phyloP scores from a whole-genome alignment of 2,797 vertebrate species.

The Hydrophis major region DNA sequence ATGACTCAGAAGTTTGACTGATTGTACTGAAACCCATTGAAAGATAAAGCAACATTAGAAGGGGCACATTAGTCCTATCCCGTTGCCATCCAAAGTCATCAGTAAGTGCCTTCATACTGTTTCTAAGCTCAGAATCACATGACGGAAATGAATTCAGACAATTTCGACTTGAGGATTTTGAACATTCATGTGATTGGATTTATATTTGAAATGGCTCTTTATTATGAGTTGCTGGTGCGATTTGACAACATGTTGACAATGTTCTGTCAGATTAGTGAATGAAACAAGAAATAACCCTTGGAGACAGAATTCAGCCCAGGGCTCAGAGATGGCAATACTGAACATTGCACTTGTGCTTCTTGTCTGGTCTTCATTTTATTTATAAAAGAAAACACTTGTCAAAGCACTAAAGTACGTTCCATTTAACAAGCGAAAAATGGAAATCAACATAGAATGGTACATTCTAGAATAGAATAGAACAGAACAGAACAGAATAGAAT shows the following conservation, averaged over 20 bases:
- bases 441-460: conserved; percentile 34
- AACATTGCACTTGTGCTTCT: conserved; percentile 60
- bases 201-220: conserved; percentile 69
- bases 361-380: conserved; percentile 12
- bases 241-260: conserved; percentile 57
- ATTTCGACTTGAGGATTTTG: not conserved
- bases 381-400: conserved; percentile 58
- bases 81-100: not conserved
- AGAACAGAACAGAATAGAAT: too few relatives aligned
- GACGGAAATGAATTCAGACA: not conserved
- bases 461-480: too few relatives aligned
- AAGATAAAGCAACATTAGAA: not conserved
- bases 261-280: conserved; percentile 64
- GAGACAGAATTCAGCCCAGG: conserved; percentile 62
- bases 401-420: conserved; percentile 41
- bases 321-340: conserved; percentile 58
- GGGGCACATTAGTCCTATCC: not conserved
- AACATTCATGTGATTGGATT: conserved; percentile 39
- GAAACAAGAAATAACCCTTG: conserved; percentile 64
- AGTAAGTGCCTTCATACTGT: not conserved
- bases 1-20: not conserved
- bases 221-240: conserved; percentile 63
- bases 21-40: not conserved
- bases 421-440: conserved; percentile 23
- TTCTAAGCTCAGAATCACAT: not conserved